Conservation (phyloP, 2,797 vertebrate species). For the Megaceryle alcyon region DNA sequence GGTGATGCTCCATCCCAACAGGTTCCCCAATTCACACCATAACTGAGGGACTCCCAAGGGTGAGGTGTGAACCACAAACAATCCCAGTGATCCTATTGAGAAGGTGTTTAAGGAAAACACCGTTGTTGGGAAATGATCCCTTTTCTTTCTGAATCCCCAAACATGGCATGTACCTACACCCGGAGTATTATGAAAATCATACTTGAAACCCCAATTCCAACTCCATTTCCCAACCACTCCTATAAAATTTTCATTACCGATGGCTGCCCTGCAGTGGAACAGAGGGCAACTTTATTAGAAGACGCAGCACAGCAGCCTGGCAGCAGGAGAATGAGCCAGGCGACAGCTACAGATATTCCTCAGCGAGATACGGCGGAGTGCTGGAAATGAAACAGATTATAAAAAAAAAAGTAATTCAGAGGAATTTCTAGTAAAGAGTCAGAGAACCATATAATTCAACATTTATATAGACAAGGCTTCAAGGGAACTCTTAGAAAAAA, state of each 20-base stretch:
- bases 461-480: conserved; percentile 51
- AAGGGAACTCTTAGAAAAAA: conserved; percentile 17
- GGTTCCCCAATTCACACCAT: neutral
- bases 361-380: conserved; percentile 7
- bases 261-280: conserved; percentile 32
- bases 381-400: conserved; percentile 60
- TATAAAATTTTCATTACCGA: conserved; percentile 45
- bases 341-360: conserved; percentile 43
- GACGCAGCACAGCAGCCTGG: neutral
- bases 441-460: conserved; percentile 60
- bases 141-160: neutral
- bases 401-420: conserved; percentile 54
- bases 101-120: neutral
- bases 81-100: neutral
- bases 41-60: neutral
- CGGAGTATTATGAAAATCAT: neutral
- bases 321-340: conserved; percentile 14
- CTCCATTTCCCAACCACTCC: neutral
- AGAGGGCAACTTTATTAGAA: conserved; percentile 54
- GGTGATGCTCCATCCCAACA: neutral
- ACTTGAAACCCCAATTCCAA: neutral
- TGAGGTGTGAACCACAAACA: neutral
- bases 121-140: neutral
- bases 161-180: accelerated
- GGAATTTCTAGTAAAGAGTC: conserved; percentile 56